These are phyloP conservation scores for Ranitomeya variabilis DNA, from an alignment of 2,113 vertebrate genomes.

Conservation along the genomic window DNA sequence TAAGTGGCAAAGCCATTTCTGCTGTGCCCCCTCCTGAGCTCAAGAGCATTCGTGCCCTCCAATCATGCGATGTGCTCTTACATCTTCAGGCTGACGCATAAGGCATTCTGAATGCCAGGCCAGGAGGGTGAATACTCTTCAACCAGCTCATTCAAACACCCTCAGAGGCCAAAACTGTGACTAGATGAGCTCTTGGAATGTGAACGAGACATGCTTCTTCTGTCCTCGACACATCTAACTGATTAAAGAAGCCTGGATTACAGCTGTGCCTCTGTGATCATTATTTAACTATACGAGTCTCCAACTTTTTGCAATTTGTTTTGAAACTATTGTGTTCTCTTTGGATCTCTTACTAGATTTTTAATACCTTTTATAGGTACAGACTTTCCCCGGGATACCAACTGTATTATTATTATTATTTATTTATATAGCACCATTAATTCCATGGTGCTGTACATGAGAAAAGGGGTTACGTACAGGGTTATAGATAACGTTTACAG, in stretches of 20 bases:
- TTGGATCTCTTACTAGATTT: neutral
- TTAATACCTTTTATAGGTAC: neutral
- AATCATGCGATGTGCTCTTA: neutral
- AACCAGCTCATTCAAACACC: constrained; percentile 58
- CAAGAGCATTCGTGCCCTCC: neutral
- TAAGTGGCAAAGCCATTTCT: neutral
- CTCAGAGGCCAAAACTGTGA: constrained; percentile 36
- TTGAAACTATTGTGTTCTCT: neutral
- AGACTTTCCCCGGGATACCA: no score
- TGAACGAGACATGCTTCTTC: constrained; percentile 18
- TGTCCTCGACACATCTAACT: constrained; percentile 49
- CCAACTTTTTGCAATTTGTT: constrained; percentile 3
- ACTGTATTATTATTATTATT: no score
- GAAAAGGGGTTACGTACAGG: no score
- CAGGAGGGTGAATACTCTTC: neutral
- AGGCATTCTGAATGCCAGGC: neutral
- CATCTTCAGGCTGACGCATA: neutral
- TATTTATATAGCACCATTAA: no score
- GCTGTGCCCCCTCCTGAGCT: neutral
- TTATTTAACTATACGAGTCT: constrained; percentile 20
- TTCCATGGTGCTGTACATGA: no score
- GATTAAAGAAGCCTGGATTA: constrained; percentile 63
- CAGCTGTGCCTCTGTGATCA: constrained; percentile 54
- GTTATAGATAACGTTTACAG: no score
- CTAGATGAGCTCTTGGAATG: constrained; percentile 36